Evolutionary conservation across 2,113 vertebrate species (phyloP).

Genomic region (Calyptomena viridis): DNA sequence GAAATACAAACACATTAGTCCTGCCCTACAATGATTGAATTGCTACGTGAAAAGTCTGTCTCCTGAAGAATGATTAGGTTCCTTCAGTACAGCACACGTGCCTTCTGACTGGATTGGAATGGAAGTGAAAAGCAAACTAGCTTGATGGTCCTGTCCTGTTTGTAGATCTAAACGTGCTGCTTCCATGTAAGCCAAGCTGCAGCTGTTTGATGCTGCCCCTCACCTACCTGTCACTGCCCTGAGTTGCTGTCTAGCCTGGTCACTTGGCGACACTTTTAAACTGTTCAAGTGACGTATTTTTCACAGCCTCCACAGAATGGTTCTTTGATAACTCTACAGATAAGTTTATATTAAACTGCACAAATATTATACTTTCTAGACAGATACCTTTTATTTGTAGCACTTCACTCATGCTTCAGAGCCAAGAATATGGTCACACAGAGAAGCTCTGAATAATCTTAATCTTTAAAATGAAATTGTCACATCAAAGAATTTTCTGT

Average conservation of each 20-base stretch:
- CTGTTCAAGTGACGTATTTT: accelerated
- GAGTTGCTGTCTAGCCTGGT: not conserved
- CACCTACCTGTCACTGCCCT: not conserved
- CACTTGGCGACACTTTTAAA: not conserved
- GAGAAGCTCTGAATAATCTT: not conserved
- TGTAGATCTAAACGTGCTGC: not conserved
- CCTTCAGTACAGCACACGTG: not conserved
- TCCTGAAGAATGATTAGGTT: not conserved
- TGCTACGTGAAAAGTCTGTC: not conserved
- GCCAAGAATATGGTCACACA: not conserved
- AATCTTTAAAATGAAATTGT: not conserved
- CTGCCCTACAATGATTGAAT: not conserved
- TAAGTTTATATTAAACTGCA: not conserved
- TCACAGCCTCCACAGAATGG: not conserved
- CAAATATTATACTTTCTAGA: not conserved
- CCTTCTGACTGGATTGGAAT: not conserved
- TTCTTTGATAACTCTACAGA: not conserved
- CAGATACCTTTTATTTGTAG: not conserved
- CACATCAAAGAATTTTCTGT: not conserved
- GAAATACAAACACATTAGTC: not conserved
- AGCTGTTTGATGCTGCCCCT: not conserved
- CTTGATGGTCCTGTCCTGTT: not conserved
- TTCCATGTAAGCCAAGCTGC: not conserved
- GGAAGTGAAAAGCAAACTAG: not conserved
- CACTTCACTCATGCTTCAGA: not conserved